Conservation (phyloP, 2,113 vertebrate genomes). For the Chrysemys picta region DNA sequence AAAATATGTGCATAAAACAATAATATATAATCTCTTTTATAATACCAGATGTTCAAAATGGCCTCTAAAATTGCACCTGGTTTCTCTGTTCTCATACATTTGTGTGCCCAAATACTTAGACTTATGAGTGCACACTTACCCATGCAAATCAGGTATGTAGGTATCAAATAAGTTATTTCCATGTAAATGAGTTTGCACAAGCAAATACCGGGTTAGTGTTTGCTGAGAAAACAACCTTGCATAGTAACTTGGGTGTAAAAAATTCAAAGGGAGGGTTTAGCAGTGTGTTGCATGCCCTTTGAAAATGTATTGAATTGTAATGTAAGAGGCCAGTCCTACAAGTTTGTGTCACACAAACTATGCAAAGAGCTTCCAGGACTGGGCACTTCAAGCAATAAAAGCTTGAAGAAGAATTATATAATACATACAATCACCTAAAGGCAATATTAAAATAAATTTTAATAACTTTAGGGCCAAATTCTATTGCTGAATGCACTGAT, state of each 20-base stretch:
- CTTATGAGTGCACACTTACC: neutral
- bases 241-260: neutral
- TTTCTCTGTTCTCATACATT: neutral
- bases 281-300: neutral
- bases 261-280: neutral
- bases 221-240: neutral
- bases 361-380: neutral
- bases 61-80: neutral
- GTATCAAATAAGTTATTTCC: neutral
- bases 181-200: neutral
- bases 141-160: neutral
- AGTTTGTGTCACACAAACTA: neutral
- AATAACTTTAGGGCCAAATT: too few species aligned
- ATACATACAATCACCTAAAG: neutral
- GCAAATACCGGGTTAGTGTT: neutral
- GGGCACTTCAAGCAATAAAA: neutral
- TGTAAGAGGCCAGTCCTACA: neutral
- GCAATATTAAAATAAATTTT: too few species aligned
- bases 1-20: neutral
- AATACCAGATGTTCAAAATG: neutral
- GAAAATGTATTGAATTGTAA: accelerated
- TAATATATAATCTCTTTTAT: neutral
- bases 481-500: too few species aligned
- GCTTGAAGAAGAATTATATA: neutral
- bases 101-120: neutral